Base-by-base conservation (phyloP, 2,797 vertebrate species). In the Chelidonichthys spinosus region DNA sequence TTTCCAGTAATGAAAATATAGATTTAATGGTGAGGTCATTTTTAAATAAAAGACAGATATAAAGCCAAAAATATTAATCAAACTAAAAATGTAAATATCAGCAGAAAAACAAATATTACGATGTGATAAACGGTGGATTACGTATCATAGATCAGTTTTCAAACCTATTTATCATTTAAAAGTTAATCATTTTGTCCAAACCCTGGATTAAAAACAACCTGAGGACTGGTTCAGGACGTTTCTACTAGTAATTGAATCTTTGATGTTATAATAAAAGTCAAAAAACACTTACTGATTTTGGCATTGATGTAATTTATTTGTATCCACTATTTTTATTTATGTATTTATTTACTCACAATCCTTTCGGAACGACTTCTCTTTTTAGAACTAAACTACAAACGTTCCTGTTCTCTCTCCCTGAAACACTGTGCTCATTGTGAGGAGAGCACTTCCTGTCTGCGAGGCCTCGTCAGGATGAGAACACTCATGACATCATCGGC, bases 361-460 rank as follows among this genome's bases (percentile, higher is more conserved):
- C 36, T 49, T 54, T 63, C 9, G 25, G 52, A 40, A 18, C n/a
- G 4, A 1, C n/a, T 13, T 49, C 44, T 63, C 35, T 47, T 36
- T 11, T 33, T 17, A 47, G 25, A 42, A 53, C 36, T 39, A 47
- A 37, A 11, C 56, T 60, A 25, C 25, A 25, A 25, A 25, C 15
- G 0, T 17, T n/a, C 25, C 25, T 25, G 25, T 25, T 39, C 8
- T 40, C 40, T 63, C 33, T 32, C 53, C 11, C 32, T 14, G 7
- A 46, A 55, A 47, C 54, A 18, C 25, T 3, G 42, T 1, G 4
- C 10, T 7, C 0, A 1, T 4, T 13, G 1, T 43, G 33, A 47
- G 15, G 43, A 15, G 32, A 54, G 11, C 36, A 50, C 40, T 78
- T 83, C 81, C 69, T 68, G 66, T 47, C 17, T 37, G 36, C 13